Evolutionary conservation across 1,140 invertebrate genomes (phyloP).

Genomic region (Hycleus phaleratus): DNA sequence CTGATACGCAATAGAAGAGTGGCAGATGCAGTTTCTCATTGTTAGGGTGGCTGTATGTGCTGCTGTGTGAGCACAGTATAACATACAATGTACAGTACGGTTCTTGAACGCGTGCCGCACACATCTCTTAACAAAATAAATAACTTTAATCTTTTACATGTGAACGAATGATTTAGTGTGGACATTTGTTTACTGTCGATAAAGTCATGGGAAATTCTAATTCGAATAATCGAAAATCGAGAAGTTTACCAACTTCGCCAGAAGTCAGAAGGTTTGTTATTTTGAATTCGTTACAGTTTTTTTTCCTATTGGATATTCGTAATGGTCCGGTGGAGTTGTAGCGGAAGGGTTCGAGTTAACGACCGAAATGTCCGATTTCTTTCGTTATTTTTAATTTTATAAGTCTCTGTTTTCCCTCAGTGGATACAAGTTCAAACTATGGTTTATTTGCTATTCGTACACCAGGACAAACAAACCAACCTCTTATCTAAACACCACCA

Average conservation of each 20-base stretch:
- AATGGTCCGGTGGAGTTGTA: no score
- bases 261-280: slow-evolving; percentile 51
- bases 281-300: neutral
- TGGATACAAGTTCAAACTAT: no score
- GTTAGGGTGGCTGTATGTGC: slow-evolving; percentile 14
- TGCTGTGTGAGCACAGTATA: neutral
- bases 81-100: neutral
- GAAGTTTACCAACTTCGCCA: slow-evolving; percentile 58
- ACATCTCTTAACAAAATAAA: neutral
- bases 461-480: no score
- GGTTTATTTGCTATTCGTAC: no score
- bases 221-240: slow-evolving; percentile 46
- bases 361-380: no score
- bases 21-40: slow-evolving; percentile 33
- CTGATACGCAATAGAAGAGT: slow-evolving; percentile 2
- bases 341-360: no score
- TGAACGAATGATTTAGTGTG: no score
- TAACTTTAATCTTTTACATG: no score
- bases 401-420: no score
- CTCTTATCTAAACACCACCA: no score
- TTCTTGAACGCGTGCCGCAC: slow-evolving; percentile 8
- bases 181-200: neutral
- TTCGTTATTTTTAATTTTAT: no score
- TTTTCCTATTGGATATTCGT: no score
- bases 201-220: slow-evolving; percentile 50